phyloP scores from a whole-genome alignment of 2,888 invertebrate species.

The Barypeithes pellucidus region DNA sequence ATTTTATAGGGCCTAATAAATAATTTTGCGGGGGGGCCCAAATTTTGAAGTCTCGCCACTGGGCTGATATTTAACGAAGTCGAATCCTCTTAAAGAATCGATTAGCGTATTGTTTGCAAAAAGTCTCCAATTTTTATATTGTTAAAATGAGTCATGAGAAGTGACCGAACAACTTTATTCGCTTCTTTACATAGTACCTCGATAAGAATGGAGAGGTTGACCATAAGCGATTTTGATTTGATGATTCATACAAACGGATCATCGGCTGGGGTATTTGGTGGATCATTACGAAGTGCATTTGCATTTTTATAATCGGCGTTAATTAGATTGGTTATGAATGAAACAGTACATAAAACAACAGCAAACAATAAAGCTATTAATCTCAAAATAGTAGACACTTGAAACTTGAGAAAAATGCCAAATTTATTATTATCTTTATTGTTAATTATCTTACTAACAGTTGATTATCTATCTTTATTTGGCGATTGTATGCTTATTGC shows the following conservation, averaged over 20 bases:
- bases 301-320: constrained; percentile 25
- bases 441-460: neutral
- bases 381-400: neutral
- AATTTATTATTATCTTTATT: neutral
- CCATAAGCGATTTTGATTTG: constrained; percentile 39
- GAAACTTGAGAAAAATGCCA: constrained; percentile 5
- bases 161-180: neutral
- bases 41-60: too few relatives aligned
- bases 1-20: too few relatives aligned
- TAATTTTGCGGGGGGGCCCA: too few relatives aligned
- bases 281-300: constrained; percentile 33
- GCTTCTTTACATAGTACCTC: constrained; percentile 36
- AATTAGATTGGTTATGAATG: neutral
- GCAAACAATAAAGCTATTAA: neutral
- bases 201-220: constrained; percentile 37
- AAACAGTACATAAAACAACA: neutral
- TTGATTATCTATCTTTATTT: neutral
- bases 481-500: neutral
- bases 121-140: too few relatives aligned
- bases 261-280: constrained; percentile 12
- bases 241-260: constrained; percentile 45
- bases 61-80: too few relatives aligned
- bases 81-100: too few relatives aligned
- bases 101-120: too few relatives aligned
- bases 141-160: too few relatives aligned